phyloP scores from a whole-genome alignment of 2,888 invertebrate genomes.

The Branchipolynoe longqiensis region DNA sequence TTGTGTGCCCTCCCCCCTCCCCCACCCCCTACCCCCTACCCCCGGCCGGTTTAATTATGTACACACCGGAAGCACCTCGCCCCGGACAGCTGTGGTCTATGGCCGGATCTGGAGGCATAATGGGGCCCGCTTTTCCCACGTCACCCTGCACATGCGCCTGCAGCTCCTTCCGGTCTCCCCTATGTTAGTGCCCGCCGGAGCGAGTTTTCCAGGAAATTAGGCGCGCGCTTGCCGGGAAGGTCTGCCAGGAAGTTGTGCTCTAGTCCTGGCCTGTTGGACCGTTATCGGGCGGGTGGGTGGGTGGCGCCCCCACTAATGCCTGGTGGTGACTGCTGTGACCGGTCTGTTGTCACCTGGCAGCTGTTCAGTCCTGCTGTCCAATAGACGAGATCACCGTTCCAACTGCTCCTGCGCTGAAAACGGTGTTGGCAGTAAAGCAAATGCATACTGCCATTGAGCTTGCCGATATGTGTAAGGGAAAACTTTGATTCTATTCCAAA shows the following conservation, averaged over 20 bases:
- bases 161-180: background rate
- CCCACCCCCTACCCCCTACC: too few species aligned
- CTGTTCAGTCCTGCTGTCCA: too few species aligned
- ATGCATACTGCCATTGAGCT: too few species aligned
- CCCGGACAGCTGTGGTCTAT: too few species aligned
- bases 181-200: background rate
- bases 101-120: too few species aligned
- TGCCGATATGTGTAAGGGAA: too few species aligned
- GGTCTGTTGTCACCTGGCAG: background rate
- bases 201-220: conserved; percentile 44
- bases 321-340: background rate
- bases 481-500: too few species aligned
- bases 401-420: too few species aligned
- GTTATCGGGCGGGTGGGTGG: conserved; percentile 6
- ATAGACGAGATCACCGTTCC: too few species aligned
- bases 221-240: conserved; percentile 31
- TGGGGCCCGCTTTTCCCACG: too few species aligned
- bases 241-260: conserved; percentile 31
- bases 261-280: conserved; percentile 4
- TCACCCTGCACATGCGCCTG: background rate
- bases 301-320: background rate
- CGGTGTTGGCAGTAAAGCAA: too few species aligned
- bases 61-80: background rate
- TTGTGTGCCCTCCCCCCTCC: too few species aligned
- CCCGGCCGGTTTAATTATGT: background rate